A percentile compares a stretch with the other conserved stretches of the same genome.
These are phyloP conservation scores for Lithobates pipiens DNA, from an alignment of 2,797 vertebrate genomes.

Conservation along the genomic window DNA sequence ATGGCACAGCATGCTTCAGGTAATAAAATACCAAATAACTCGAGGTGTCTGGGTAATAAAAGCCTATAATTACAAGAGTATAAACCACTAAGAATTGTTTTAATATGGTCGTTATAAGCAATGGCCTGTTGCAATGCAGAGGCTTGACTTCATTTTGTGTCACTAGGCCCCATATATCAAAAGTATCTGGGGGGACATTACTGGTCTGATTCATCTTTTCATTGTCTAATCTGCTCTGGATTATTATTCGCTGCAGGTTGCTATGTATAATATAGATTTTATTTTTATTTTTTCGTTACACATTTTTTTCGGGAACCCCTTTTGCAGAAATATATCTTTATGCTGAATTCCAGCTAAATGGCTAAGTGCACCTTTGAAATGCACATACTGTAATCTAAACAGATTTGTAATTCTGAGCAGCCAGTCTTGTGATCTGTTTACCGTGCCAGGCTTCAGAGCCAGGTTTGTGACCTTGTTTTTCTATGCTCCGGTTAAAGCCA, in stretches of 20 bases:
- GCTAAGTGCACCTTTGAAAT: too few relatives aligned
- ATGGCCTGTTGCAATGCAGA: neutral
- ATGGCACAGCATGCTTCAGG: conserved; percentile 76
- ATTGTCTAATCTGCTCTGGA: neutral
- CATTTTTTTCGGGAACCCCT: too few relatives aligned
- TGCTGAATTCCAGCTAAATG: too few relatives aligned
- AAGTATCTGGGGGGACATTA: neutral
- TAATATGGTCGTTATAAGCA: neutral
- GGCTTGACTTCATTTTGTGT: neutral
- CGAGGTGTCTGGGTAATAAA: conserved; percentile 3
- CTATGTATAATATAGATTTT: neutral
- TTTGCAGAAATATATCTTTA: too few relatives aligned
- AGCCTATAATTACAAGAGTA: neutral
- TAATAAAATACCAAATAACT: conserved; percentile 67
- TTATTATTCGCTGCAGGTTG: neutral
- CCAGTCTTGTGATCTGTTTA: too few relatives aligned
- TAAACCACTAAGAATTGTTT: neutral
- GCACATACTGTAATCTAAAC: too few relatives aligned
- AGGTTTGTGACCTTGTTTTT: too few relatives aligned
- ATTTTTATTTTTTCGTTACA: too few relatives aligned
- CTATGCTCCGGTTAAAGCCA: too few relatives aligned
- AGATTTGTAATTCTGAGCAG: too few relatives aligned
- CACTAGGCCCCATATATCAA: neutral
- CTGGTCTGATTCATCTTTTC: neutral
- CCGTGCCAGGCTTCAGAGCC: too few relatives aligned